phyloP scores from a whole-genome alignment of 2,888 invertebrate species.

The Mythimna loreyi region DNA sequence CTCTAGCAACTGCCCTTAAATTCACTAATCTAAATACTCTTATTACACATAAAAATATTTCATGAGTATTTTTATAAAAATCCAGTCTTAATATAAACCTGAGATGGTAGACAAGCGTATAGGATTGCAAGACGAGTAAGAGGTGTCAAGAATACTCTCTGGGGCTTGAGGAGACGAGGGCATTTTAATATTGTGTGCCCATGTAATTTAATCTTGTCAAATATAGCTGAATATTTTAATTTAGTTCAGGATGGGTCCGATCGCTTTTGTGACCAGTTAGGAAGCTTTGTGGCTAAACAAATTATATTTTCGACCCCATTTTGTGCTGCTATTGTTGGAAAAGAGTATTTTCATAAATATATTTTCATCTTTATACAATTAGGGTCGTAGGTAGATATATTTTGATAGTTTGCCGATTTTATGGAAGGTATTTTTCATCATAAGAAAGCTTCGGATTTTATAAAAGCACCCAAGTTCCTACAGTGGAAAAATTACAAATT shows the following conservation, averaged over 20 bases:
- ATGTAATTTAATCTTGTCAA: constrained; percentile 32
- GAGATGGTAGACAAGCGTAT: constrained; percentile 49
- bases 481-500: too few relatives aligned
- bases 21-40: constrained; percentile 18
- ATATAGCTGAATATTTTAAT: constrained; percentile 20
- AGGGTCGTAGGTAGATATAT: neutral
- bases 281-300: neutral
- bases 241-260: constrained; percentile 1
- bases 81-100: constrained; percentile 53
- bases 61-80: constrained; percentile 16
- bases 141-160: constrained; percentile 36
- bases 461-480: too few relatives aligned
- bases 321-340: neutral
- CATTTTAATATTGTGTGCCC: constrained; percentile 43
- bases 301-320: neutral
- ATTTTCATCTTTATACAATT: neutral
- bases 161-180: constrained; percentile 30
- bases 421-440: neutral
- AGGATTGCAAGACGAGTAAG: constrained; percentile 47
- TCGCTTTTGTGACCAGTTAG: constrained; percentile 2
- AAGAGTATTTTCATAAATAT: neutral
- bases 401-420: neutral
- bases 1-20: constrained; percentile 6
- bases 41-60: constrained; percentile 35
- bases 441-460: too few relatives aligned